phyloP scores from a whole-genome alignment of 2,113 vertebrate species.

The Rhinogobius similis region DNA sequence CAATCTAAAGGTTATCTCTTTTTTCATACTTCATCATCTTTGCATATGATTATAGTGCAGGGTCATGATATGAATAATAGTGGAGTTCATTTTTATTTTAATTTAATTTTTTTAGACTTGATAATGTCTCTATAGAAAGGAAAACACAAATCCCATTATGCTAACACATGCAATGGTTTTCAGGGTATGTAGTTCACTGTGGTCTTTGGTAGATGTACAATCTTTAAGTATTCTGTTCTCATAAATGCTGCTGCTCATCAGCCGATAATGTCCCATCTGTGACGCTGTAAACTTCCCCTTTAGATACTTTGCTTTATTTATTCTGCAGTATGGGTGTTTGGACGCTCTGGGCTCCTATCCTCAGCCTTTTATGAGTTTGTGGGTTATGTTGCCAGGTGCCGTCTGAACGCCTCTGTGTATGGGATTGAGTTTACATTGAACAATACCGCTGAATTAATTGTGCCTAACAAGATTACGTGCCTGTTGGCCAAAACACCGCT shows the following conservation, averaged over 20 bases:
- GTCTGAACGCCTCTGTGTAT: constrained; percentile 32
- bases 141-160: not conserved
- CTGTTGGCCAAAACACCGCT: constrained; percentile 57
- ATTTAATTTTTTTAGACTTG: no score
- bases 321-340: constrained; percentile 3
- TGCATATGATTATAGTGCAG: no score
- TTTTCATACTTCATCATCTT: no score
- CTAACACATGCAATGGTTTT: not conserved
- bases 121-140: not conserved
- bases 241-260: not conserved
- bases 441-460: constrained; percentile 61
- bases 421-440: constrained; percentile 55
- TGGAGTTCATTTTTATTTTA: no score
- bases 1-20: no score
- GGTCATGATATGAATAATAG: no score
- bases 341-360: not conserved
- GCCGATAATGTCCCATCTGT: constrained; percentile 9
- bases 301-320: constrained; percentile 14
- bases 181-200: not conserved
- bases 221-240: constrained; percentile 18
- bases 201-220: constrained; percentile 9
- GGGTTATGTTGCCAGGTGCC: constrained; percentile 24
- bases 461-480: constrained; percentile 69
- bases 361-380: constrained; percentile 23
- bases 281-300: not conserved